phyloP scores from a whole-genome alignment of 2,888 invertebrate species.

The Oasisia sp. region DNA sequence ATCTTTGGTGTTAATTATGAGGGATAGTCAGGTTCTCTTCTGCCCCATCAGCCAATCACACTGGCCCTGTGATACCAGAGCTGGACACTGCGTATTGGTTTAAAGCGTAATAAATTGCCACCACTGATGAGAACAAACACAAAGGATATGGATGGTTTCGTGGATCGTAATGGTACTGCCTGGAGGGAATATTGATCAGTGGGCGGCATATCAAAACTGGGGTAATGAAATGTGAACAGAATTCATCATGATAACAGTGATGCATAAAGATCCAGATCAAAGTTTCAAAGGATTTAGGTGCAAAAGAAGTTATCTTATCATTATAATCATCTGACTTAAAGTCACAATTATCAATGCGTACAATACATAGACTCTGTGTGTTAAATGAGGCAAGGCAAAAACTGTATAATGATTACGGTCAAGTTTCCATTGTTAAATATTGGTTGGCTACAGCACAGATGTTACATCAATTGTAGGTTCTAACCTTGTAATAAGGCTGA shows the following conservation, averaged over 20 bases:
- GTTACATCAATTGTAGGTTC: too few species aligned
- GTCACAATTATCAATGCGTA: too few species aligned
- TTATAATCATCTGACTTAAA: neutral
- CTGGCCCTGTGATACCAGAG: neutral
- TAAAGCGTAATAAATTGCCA: neutral
- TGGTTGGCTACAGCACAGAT: too few species aligned
- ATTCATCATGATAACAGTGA: neutral
- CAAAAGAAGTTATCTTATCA: neutral
- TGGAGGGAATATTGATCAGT: neutral
- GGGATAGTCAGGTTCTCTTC: neutral
- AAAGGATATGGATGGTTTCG: neutral
- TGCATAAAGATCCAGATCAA: neutral
- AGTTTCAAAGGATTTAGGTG: neutral
- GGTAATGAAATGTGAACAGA: neutral
- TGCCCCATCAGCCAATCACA: too few species aligned
- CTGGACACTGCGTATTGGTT: neutral
- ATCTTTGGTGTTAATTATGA: neutral
- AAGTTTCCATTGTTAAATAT: too few species aligned
- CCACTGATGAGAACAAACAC: neutral
- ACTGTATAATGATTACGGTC: too few species aligned
- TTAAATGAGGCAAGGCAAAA: too few species aligned
- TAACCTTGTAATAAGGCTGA: too few species aligned
- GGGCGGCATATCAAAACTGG: neutral
- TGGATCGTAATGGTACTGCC: neutral
- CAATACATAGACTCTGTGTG: too few species aligned